These are phyloP conservation scores for Plumapathes pennacea DNA, from an alignment of 92 coral and sea anemone species.

Conservation along the genomic window DNA sequence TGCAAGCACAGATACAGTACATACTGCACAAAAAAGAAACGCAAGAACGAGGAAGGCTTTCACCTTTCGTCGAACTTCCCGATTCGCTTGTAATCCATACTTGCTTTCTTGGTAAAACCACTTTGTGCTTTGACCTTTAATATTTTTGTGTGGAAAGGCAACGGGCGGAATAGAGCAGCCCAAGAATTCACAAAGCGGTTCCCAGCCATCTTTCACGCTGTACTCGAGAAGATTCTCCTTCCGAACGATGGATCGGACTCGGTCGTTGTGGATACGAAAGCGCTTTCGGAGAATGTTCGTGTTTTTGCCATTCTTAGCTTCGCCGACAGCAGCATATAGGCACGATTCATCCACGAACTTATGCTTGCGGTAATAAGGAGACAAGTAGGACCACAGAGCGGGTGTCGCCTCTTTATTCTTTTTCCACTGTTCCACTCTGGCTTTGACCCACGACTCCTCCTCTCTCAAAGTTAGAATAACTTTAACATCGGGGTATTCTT, in stretches of 20 bases:
- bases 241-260: slow-evolving; percentile 40
- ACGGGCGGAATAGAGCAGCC: slow-evolving; percentile 8
- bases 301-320: background rate
- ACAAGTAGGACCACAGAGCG: background rate
- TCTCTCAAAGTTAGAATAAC: slow-evolving; percentile 31
- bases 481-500: slow-evolving; percentile 31
- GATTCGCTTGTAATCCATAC: background rate
- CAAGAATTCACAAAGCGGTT: slow-evolving; percentile 46
- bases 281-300: slow-evolving; percentile 25
- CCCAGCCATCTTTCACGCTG: slow-evolving; percentile 41
- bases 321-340: slow-evolving; percentile 6
- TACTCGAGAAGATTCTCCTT: slow-evolving; percentile 38
- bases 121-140: background rate
- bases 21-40: too few relatives aligned
- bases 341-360: background rate
- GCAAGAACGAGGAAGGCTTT: too few relatives aligned
- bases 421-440: background rate
- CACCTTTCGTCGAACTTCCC: slow-evolving; percentile 1
- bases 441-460: slow-evolving; percentile 26
- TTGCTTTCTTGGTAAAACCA: background rate
- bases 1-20: too few relatives aligned
- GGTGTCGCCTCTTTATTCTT: background rate
- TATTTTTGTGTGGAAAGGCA: slow-evolving; percentile 38
- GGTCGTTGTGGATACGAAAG: slow-evolving; percentile 33
- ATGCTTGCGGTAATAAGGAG: slow-evolving; percentile 13